Conservation (phyloP, 2,113 vertebrate genomes). For the Anser brachyrhynchus region DNA sequence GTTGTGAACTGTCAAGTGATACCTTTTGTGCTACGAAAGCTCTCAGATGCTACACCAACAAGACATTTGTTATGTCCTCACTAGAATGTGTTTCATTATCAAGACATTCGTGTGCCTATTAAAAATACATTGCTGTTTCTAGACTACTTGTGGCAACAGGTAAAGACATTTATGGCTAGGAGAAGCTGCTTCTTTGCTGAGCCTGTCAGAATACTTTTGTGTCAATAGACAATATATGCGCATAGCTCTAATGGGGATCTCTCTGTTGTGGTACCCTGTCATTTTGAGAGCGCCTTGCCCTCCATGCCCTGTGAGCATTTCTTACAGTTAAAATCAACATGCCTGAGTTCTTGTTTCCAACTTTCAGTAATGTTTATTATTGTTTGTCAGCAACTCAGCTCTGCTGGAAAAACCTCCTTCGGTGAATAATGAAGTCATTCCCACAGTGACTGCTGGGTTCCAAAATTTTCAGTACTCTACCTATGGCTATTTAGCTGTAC, state of each 20-base stretch:
- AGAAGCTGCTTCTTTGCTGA: conserved; percentile 42
- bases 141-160: conserved; percentile 21
- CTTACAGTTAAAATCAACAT: conserved; percentile 50
- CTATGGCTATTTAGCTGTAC: conserved; percentile 68
- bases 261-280: conserved; percentile 32
- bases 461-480: conserved; percentile 67
- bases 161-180: neutral
- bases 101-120: neutral
- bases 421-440: conserved; percentile 64
- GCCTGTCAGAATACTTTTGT: conserved; percentile 29
- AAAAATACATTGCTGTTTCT: conserved; percentile 35
- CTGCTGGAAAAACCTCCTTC: conserved; percentile 55
- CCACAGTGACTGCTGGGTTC: conserved; percentile 63
- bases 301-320: conserved; percentile 19
- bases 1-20: neutral
- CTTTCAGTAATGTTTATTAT: conserved; percentile 55
- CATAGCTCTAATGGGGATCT: conserved; percentile 51
- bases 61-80: neutral
- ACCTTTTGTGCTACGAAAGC: neutral
- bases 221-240: conserved; percentile 57
- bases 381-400: conserved; percentile 64
- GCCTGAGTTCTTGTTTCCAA: conserved; percentile 55
- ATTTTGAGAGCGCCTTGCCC: conserved; percentile 25
- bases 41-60: neutral
- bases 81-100: neutral